A percentile compares a stretch with the other conserved stretches of the same genome.
Conservation (phyloP, 1,140 invertebrate species). For the Odontomachus brunneus region DNA sequence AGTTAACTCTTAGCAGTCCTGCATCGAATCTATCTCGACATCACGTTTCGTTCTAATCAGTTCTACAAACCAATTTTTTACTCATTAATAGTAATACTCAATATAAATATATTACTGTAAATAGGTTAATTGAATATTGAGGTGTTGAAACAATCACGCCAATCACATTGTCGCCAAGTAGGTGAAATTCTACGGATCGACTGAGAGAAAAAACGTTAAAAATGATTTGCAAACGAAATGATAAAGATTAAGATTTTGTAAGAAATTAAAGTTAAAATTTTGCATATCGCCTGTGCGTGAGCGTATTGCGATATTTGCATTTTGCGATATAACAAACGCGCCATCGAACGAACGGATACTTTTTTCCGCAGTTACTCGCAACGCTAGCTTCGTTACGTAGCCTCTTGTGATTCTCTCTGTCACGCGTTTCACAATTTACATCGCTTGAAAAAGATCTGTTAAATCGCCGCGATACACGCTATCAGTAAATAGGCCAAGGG, state of each 20-base stretch:
- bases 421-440: constrained; percentile 4
- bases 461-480: neutral
- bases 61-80: too few species aligned
- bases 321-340: neutral
- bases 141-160: too few species aligned
- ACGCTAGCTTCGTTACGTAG: neutral
- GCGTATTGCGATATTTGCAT: neutral
- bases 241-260: neutral
- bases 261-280: neutral
- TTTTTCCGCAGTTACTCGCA: neutral
- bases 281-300: neutral
- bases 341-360: neutral
- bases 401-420: neutral
- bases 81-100: too few species aligned
- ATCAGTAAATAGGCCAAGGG: constrained; percentile 16
- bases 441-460: constrained; percentile 3
- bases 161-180: too few species aligned
- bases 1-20: too few species aligned
- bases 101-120: too few species aligned
- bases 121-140: too few species aligned
- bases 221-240: neutral
- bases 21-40: too few species aligned
- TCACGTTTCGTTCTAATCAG: too few species aligned
- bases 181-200: too few species aligned
- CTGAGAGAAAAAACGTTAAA: neutral